A percentile compares a stretch with the other conserved stretches of the same genome.
Evolutionary conservation across 2,888 invertebrate genomes (phyloP).

Genomic region (Acanthosepion lycidas): DNA sequence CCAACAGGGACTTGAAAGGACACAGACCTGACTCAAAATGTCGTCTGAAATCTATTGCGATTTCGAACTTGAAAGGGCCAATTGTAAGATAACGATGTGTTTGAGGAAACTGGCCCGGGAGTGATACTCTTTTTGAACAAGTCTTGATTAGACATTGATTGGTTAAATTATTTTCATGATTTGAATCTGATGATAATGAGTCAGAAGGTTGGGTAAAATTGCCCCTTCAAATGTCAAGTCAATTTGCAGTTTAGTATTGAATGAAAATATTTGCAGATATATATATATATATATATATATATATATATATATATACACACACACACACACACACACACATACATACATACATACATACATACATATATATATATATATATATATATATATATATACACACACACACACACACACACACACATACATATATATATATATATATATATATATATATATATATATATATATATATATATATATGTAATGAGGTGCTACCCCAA

Average conservation of each 20-base stretch:
- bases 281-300: background rate
- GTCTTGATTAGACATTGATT: conserved; percentile 4
- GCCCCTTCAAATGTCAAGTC: background rate
- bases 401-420: no score
- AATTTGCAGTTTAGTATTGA: background rate
- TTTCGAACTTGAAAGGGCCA: background rate
- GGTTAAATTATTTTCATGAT: conserved; percentile 10
- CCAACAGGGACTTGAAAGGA: background rate
- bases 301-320: no score
- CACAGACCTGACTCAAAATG: background rate
- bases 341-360: no score
- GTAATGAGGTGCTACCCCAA: no score
- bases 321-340: no score
- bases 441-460: background rate
- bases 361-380: background rate
- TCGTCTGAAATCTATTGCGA: background rate
- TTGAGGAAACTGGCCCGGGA: background rate
- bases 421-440: no score
- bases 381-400: no score
- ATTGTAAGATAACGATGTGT: background rate
- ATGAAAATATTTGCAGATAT: background rate
- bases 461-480: no score
- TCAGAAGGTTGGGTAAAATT: background rate
- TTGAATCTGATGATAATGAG: background rate
- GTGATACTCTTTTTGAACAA: conserved; percentile 7